These are phyloP conservation scores for Diadumene lineata DNA, from an alignment of 92 coral and sea anemone genomes.

Conservation along the genomic window DNA sequence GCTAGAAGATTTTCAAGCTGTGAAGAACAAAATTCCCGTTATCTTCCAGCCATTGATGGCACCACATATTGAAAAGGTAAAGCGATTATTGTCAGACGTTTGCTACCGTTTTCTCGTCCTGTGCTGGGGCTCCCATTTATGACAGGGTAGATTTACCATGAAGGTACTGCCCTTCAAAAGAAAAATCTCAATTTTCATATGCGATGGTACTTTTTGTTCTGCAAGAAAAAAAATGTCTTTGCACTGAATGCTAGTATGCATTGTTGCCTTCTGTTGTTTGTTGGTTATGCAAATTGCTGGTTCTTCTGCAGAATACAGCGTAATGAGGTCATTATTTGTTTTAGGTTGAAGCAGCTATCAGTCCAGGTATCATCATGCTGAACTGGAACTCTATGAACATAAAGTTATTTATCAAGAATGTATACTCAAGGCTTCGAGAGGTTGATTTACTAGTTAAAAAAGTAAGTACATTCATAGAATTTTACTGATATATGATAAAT, in stretches of 20 bases:
- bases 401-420: conserved; percentile 63
- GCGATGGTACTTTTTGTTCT: no score
- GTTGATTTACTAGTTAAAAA: conserved; percentile 75
- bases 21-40: conserved; percentile 70
- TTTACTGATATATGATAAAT: no score
- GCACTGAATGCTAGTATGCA: no score
- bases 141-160: no score
- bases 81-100: neutral
- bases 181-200: no score
- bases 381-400: conserved; percentile 90
- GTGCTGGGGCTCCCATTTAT: no score
- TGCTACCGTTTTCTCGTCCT: no score
- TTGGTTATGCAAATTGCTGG: neutral
- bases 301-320: no score
- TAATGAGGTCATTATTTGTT: no score
- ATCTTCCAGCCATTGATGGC: conserved; percentile 83
- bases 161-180: no score
- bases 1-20: conserved; percentile 67
- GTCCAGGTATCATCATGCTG: conserved; percentile 81
- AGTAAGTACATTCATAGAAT: conserved; percentile 24
- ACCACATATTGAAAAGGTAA: conserved; percentile 80
- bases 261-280: no score
- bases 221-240: no score
- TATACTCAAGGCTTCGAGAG: conserved; percentile 70
- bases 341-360: conserved; percentile 80